Percentiles rank a stretch among this genome's conserved stretches.
Evolutionary conservation across 1,140 invertebrate genomes (phyloP).

Genomic region (Papilio glaucus): DNA sequence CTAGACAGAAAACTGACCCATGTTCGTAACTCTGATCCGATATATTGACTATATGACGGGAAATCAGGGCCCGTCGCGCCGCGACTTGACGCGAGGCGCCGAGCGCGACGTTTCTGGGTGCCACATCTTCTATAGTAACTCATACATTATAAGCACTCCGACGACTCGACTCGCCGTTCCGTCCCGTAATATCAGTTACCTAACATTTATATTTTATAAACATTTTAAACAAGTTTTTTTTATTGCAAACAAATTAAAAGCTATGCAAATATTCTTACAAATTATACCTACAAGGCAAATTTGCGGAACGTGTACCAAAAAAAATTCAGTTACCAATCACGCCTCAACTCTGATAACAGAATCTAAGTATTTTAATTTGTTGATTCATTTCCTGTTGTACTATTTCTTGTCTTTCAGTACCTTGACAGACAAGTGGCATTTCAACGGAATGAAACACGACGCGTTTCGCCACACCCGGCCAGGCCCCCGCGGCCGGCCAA

Average conservation of each 20-base stretch:
- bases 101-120: no score
- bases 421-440: constrained; percentile 55
- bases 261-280: neutral
- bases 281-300: neutral
- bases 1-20: no score
- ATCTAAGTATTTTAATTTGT: constrained; percentile 2
- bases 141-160: no score
- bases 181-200: no score
- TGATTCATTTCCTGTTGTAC: constrained; percentile 52
- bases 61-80: no score
- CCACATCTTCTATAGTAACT: no score
- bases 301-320: constrained; percentile 10
- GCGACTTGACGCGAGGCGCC: no score
- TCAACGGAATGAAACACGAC: constrained; percentile 50
- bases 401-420: constrained; percentile 51
- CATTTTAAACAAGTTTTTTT: no score
- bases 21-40: no score
- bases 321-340: constrained; percentile 7
- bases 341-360: neutral
- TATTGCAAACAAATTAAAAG: neutral
- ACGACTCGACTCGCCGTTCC: no score
- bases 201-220: no score
- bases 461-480: constrained; percentile 75
- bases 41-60: no score
- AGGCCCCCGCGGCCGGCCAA: constrained; percentile 69